Evolutionary conservation across 2,797 vertebrate genomes (phyloP).

Genomic region (Melanotaenia parkinsoni): DNA sequence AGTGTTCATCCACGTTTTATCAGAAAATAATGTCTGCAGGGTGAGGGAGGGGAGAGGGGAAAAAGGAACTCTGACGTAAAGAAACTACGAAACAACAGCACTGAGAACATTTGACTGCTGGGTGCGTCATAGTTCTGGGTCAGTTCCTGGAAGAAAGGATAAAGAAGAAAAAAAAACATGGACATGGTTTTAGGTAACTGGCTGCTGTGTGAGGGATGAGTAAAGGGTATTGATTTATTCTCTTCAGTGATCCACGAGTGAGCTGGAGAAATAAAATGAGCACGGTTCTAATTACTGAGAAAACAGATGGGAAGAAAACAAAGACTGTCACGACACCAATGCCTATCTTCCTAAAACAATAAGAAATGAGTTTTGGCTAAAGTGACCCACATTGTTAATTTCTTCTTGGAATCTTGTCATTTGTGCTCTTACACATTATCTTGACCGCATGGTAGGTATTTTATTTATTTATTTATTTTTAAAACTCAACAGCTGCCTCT

Average conservation of each 20-base stretch:
- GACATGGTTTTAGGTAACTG: constrained; percentile 83
- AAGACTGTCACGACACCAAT: constrained; percentile 77
- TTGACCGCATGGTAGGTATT: constrained; percentile 28
- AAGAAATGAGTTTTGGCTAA: constrained; percentile 60
- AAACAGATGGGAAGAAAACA: constrained; percentile 83
- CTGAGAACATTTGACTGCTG: constrained; percentile 83
- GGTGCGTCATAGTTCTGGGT: constrained; percentile 83
- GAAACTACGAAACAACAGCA: constrained; percentile 81
- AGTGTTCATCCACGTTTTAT: constrained; percentile 73
- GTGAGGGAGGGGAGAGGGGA: constrained; percentile 36
- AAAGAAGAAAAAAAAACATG: constrained; percentile 79
- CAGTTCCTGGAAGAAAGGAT: constrained; percentile 85
- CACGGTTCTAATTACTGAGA: constrained; percentile 81
- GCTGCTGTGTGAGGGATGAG: constrained; percentile 81
- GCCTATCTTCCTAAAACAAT: constrained; percentile 75
- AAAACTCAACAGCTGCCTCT: neutral
- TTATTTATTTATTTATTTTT: constrained; percentile 9
- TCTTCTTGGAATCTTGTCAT: constrained; percentile 39
- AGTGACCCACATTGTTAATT: constrained; percentile 56
- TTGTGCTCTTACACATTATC: constrained; percentile 28
- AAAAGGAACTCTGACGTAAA: constrained; percentile 78
- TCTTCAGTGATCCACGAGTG: constrained; percentile 81
- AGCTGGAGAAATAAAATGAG: constrained; percentile 80
- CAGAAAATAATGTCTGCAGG: constrained; percentile 67
- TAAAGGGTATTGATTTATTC: constrained; percentile 85